A percentile compares a stretch with the other conserved stretches of the same genome.
Conservation (phyloP, 2,113 vertebrate species). For the Aegithalos caudatus region DNA sequence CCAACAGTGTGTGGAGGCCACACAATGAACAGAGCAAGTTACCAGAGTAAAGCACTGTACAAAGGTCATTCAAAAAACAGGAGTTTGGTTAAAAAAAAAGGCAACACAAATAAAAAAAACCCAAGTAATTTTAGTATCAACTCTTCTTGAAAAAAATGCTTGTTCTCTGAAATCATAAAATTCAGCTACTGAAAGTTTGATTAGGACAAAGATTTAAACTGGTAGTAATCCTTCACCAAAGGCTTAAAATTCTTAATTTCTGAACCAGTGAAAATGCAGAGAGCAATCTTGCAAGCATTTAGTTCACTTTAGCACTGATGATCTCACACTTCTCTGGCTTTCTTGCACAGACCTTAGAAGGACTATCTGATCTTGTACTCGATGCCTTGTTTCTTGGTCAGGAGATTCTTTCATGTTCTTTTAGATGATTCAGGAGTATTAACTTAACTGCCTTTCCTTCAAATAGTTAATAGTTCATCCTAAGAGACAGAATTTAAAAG, state of each 20-base stretch:
- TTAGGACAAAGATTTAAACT: neutral
- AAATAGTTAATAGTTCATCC: neutral
- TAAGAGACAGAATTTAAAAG: neutral
- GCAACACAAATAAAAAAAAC: neutral
- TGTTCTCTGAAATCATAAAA: neutral
- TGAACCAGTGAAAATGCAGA: neutral
- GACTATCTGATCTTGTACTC: neutral
- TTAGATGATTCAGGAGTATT: neutral
- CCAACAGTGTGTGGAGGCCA: slow-evolving; percentile 49
- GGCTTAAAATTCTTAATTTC: neutral
- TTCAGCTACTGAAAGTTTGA: neutral
- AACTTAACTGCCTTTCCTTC: neutral
- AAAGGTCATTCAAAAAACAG: neutral
- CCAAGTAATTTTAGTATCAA: neutral
- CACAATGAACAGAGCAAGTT: slow-evolving; percentile 23
- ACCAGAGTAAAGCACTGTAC: neutral
- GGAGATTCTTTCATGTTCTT: neutral
- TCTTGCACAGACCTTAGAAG: neutral
- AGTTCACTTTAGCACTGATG: neutral
- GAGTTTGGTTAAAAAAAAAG: neutral
- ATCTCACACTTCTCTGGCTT: neutral
- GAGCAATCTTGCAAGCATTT: neutral
- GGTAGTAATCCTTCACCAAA: neutral
- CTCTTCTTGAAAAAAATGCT: slow-evolving; percentile 1
- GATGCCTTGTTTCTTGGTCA: neutral